These are phyloP conservation scores for Sphaeramia orbicularis DNA, from an alignment of 2,797 vertebrate genomes.

Conservation along the genomic window DNA sequence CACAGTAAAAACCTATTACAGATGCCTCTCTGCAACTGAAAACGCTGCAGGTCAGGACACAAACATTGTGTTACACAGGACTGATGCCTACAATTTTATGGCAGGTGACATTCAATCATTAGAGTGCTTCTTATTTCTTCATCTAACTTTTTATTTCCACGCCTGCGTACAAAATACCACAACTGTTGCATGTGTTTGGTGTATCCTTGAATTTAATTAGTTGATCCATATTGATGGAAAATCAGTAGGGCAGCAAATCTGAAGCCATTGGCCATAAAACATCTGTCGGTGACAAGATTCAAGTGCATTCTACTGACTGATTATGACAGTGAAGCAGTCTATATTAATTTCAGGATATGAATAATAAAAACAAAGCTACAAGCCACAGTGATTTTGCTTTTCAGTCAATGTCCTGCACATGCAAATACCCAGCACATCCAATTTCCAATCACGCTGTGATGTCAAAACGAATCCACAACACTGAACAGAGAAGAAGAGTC, in stretches of 20 bases:
- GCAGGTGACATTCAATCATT: conserved; percentile 44
- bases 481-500: conserved; percentile 37
- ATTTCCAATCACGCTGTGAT: conserved; percentile 72
- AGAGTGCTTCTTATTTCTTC: conserved; percentile 28
- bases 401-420: conserved; percentile 43
- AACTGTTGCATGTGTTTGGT: conserved; percentile 53
- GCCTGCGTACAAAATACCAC: conserved; percentile 18
- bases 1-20: conserved; percentile 47
- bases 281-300: conserved; percentile 57
- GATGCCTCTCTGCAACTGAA: conserved; percentile 44
- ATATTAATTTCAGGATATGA: conserved; percentile 56
- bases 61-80: conserved; percentile 27
- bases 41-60: conserved; percentile 26
- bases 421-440: conserved; percentile 59
- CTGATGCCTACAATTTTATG: conserved; percentile 42
- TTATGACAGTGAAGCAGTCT: conserved; percentile 53
- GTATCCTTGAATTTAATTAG: conserved; percentile 49
- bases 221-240: conserved; percentile 64
- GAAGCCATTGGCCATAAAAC: conserved; percentile 57
- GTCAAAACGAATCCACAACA: conserved; percentile 68
- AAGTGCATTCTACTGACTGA: conserved; percentile 34
- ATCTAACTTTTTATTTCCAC: conserved; percentile 27
- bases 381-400: conserved; percentile 33
- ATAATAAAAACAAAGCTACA: conserved; percentile 57
- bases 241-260: conserved; percentile 58